Conservation (phyloP, 2,888 invertebrate species). For the Latheticus oryzae region DNA sequence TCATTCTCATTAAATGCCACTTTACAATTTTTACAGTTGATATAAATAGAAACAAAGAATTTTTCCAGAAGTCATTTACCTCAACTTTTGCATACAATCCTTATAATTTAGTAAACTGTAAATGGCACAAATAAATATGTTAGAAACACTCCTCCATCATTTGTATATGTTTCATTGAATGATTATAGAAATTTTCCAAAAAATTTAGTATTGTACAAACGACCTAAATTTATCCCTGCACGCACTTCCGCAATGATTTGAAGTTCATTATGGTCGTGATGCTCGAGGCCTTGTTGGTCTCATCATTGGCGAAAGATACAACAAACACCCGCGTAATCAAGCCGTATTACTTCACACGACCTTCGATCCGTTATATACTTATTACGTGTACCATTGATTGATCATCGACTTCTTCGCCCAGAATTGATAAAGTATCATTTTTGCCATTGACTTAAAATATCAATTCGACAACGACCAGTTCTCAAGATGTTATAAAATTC, state of each 20-base stretch:
- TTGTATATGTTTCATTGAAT: no score
- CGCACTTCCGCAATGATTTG: conserved; percentile 33
- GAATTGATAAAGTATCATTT: no score
- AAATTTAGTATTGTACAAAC: conserved; percentile 4
- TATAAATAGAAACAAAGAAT: no score
- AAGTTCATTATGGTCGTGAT: conserved; percentile 38
- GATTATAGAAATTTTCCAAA: background rate
- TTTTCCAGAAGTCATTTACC: conserved; percentile 35
- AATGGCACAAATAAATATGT: conserved; percentile 3
- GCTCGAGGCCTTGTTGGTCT: conserved; percentile 41
- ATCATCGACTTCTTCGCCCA: conserved; percentile 39
- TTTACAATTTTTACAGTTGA: no score
- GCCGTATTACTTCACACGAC: conserved; percentile 54
- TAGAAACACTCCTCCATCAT: no score
- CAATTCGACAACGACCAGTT: no score
- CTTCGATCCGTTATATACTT: conserved; percentile 54
- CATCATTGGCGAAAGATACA: conserved; percentile 48
- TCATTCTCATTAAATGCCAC: no score
- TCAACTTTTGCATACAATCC: conserved; percentile 10
- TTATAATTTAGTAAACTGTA: conserved; percentile 20
- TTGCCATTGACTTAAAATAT: no score
- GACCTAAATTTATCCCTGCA: conserved; percentile 27
- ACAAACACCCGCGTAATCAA: conserved; percentile 46
- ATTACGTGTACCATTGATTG: conserved; percentile 49
- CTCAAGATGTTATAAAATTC: no score